Percentiles rank a stretch among this genome's conserved stretches.
These are phyloP conservation scores for Tapera naevia DNA, from an alignment of 2,797 vertebrate species.

Conservation along the genomic window DNA sequence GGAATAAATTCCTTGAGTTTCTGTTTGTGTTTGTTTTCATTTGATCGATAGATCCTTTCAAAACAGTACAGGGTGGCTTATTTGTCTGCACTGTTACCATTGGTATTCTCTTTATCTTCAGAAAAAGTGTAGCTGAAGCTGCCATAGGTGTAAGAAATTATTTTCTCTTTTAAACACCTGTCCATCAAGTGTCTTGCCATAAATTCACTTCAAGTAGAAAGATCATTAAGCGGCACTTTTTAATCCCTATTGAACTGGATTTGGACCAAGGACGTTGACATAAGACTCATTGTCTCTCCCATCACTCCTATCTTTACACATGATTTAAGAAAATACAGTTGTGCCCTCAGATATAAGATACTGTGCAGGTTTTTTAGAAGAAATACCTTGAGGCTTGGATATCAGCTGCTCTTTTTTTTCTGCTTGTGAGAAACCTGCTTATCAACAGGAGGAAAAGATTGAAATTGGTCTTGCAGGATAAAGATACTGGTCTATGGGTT, in stretches of 20 bases:
- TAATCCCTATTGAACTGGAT: not conserved
- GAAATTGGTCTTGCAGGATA: not conserved
- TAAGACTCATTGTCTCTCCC: not conserved
- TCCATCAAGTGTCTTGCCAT: not conserved
- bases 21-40: not conserved
- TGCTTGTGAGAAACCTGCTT: not conserved
- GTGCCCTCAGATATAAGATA: not conserved
- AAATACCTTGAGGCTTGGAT: not conserved
- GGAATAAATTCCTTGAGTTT: not conserved
- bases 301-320: not conserved
- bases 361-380: not conserved
- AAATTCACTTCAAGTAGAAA: not conserved
- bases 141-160: not conserved
- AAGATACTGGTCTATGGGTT: not conserved
- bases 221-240: not conserved
- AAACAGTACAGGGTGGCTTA: not conserved
- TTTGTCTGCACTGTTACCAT: not conserved
- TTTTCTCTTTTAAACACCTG: not conserved
- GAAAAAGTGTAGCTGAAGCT: not conserved
- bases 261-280: not conserved
- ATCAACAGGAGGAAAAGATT: not conserved
- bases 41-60: not conserved
- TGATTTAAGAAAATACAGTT: not conserved
- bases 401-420: not conserved
- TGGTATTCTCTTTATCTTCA: not conserved